Conservation (phyloP, 2,113 vertebrate genomes). For the Plecturocebus donacophilus region DNA sequence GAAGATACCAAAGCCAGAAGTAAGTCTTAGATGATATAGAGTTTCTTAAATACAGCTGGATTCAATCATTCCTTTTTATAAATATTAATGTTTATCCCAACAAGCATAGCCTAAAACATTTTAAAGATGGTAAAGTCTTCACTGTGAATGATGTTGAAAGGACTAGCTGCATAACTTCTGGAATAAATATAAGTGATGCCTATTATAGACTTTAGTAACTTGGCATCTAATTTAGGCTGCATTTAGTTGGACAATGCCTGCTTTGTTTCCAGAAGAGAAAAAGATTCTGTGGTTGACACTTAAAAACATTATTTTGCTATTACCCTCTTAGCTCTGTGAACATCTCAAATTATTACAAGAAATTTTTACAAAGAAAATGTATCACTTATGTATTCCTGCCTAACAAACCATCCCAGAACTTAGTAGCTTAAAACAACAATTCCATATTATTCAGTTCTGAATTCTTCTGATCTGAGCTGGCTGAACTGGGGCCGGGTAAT, state of each 20-base stretch:
- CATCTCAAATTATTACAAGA: background rate
- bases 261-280: slow-evolving; percentile 35
- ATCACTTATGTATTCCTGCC: background rate
- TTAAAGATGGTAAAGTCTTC: background rate
- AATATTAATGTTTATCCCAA: slow-evolving; percentile 4
- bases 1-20: slow-evolving; percentile 86
- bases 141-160: background rate
- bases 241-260: slow-evolving; percentile 17
- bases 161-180: background rate
- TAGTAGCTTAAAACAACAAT: background rate
- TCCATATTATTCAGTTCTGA: background rate
- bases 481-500: background rate
- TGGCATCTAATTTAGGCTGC: background rate
- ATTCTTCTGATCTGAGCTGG: background rate
- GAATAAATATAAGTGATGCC: background rate
- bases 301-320: background rate
- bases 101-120: background rate
- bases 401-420: background rate
- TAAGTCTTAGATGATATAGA: slow-evolving; percentile 83
- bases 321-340: background rate
- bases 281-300: background rate
- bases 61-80: slow-evolving; percentile 25
- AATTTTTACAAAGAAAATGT: background rate
- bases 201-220: background rate
- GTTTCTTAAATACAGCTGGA: slow-evolving; percentile 23